Percentiles rank a stretch among this genome's conserved stretches.
Evolutionary conservation across 2,113 vertebrate genomes (phyloP).

Genomic region (Todiramphus chloris): DNA sequence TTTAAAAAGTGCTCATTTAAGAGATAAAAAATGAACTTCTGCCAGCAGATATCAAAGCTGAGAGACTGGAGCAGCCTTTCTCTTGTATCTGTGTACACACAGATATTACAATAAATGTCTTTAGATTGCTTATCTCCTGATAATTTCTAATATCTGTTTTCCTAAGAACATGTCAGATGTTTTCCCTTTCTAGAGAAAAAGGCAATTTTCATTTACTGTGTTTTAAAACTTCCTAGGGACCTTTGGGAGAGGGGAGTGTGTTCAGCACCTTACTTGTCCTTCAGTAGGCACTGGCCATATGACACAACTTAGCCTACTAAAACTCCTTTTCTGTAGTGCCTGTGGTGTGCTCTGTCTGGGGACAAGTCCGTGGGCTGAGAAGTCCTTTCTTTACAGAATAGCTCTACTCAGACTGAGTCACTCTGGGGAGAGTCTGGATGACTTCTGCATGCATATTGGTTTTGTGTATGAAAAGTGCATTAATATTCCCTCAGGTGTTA

Average conservation of each 20-base stretch:
- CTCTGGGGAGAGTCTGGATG: not conserved
- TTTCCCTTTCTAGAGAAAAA: not conserved
- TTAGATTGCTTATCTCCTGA: not conserved
- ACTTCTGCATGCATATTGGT: not conserved
- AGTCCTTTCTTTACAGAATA: not conserved
- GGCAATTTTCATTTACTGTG: not conserved
- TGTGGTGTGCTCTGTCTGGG: not conserved
- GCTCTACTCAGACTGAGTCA: not conserved
- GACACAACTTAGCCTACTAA: not conserved
- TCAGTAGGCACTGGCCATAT: not conserved
- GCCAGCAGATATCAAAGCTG: not conserved
- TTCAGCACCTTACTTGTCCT: not conserved
- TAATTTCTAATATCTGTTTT: not conserved
- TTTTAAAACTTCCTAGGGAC: not conserved
- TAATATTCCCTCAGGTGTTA: not conserved
- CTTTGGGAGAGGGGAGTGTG: not conserved
- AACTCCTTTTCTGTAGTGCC: not conserved
- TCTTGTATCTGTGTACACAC: not conserved
- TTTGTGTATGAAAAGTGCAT: not conserved
- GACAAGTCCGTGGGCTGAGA: accelerated
- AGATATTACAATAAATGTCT: not conserved
- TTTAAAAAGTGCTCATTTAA: not conserved
- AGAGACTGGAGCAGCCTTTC: not conserved
- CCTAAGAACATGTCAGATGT: not conserved
- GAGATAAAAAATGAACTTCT: not conserved